A percentile compares a stretch with the other conserved stretches of the same genome.
Evolutionary conservation across 2,888 invertebrate species (phyloP).

Genomic region (Apoderus coryli): DNA sequence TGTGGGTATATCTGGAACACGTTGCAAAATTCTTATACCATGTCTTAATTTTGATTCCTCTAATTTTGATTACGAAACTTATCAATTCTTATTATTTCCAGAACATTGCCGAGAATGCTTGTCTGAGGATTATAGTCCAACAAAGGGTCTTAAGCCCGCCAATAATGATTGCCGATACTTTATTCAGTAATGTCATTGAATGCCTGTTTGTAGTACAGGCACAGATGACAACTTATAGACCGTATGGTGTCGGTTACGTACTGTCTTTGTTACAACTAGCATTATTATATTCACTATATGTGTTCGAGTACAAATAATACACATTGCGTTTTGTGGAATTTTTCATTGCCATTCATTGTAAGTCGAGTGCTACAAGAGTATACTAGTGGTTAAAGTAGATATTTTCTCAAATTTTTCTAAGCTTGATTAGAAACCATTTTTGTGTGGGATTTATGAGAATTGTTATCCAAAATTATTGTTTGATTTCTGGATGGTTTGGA

Average conservation of each 20-base stretch:
- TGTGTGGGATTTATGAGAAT: too few species aligned
- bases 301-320: constrained; percentile 98
- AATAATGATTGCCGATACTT: constrained; percentile 74
- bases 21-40: constrained; percentile 67
- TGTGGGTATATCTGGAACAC: constrained; percentile 76
- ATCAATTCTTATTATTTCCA: constrained; percentile 89
- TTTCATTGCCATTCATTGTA: too few species aligned
- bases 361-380: too few species aligned
- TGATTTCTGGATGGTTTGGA: too few species aligned
- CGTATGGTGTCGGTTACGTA: constrained; percentile 49
- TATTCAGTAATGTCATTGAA: constrained; percentile 81
- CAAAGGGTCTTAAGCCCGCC: constrained; percentile 73
- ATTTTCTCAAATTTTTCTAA: too few species aligned
- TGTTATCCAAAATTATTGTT: too few species aligned
- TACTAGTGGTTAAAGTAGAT: too few species aligned
- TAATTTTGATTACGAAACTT: constrained; percentile 75
- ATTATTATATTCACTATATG: constrained; percentile 83
- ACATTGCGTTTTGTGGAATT: too few species aligned
- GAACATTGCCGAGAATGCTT: constrained; percentile 93
- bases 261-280: constrained; percentile 71
- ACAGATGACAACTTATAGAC: constrained; percentile 53
- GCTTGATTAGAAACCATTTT: too few species aligned
- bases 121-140: constrained; percentile 67
- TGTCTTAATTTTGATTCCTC: constrained; percentile 80
- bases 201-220: constrained; percentile 75